A percentile compares a stretch with the other conserved stretches of the same genome.
These are phyloP conservation scores for Novumbra hubbsi DNA, from an alignment of 2,797 vertebrate species.

Conservation along the genomic window DNA sequence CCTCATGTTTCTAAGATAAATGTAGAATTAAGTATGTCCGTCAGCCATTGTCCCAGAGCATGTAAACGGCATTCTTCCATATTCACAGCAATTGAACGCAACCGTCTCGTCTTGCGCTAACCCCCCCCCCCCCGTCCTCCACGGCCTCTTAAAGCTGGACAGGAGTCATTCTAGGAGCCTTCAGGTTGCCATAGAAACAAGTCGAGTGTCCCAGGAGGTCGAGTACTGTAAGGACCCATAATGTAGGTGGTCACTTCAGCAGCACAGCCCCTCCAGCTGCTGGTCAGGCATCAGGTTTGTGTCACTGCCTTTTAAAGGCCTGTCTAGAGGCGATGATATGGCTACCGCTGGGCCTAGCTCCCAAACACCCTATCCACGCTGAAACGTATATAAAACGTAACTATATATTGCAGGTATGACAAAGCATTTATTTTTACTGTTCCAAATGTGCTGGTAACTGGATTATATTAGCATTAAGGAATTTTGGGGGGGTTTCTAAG, in stretches of 20 bases:
- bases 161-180: not conserved
- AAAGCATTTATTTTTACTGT: too few species aligned
- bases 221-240: conserved; percentile 3
- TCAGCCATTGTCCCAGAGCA: conserved; percentile 28
- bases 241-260: conserved; percentile 8
- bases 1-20: not conserved
- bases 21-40: not conserved
- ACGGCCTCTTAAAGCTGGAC: not conserved
- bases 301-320: not conserved
- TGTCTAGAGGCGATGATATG: not conserved
- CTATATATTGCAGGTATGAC: not conserved
- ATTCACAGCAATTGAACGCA: not conserved
- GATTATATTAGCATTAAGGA: not conserved
- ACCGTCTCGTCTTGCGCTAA: not conserved
- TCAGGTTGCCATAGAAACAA: not conserved
- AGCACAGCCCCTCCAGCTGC: conserved; percentile 4
- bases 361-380: not conserved
- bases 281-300: conserved; percentile 25
- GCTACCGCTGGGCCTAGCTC: not conserved
- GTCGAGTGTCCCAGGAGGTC: conserved; percentile 10
- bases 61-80: conserved; percentile 42
- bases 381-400: not conserved
- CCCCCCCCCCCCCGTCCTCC: not conserved
- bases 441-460: too few species aligned
- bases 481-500: too few species aligned